phyloP scores from a whole-genome alignment of 2,888 invertebrate species.

The Oligia fasciuncula region DNA sequence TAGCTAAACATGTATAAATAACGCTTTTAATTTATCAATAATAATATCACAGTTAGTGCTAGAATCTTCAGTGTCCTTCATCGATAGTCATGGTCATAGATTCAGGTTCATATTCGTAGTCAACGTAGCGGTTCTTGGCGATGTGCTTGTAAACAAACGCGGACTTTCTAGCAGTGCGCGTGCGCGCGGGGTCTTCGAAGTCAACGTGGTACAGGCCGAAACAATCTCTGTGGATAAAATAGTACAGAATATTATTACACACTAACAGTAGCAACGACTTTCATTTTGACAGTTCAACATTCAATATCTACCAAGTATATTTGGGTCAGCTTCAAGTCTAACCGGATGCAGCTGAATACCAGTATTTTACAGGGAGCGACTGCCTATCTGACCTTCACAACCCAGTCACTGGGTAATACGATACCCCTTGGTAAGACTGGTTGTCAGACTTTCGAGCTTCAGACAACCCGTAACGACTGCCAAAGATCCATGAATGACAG shows the following conservation, averaged over 20 bases:
- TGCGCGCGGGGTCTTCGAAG: constrained; percentile 90
- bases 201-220: constrained; percentile 93
- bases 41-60: not conserved
- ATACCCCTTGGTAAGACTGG: too few species aligned
- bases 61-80: constrained; percentile 63
- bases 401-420: too few species aligned
- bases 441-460: not conserved
- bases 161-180: constrained; percentile 92
- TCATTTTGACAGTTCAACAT: too few species aligned
- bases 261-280: too few species aligned
- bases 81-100: constrained; percentile 80
- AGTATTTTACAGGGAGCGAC: too few species aligned
- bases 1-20: too few species aligned
- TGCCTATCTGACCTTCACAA: too few species aligned
- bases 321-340: too few species aligned
- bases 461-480: not conserved
- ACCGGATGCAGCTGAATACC: too few species aligned
- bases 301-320: too few species aligned
- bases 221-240: constrained; percentile 81
- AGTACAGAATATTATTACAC: not conserved
- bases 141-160: constrained; percentile 89
- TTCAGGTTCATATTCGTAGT: constrained; percentile 77
- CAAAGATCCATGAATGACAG: not conserved
- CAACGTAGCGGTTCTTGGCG: constrained; percentile 82
- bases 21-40: constrained; percentile 2